These are phyloP conservation scores for Alentia gelatinosa DNA, from an alignment of 2,888 invertebrate genomes.

Conservation along the genomic window DNA sequence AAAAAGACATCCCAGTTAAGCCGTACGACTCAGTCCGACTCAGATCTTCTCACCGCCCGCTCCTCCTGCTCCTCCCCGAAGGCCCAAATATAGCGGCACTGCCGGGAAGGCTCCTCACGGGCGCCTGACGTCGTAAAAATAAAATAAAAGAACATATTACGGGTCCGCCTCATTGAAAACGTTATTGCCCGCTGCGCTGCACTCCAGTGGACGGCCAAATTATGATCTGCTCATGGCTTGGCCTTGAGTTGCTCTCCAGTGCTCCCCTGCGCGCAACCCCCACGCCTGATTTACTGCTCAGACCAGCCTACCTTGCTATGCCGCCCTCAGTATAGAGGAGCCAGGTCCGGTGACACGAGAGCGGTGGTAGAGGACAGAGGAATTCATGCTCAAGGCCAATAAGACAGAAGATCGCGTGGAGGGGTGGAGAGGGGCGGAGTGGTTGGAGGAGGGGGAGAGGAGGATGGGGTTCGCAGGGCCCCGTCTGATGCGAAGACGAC, in stretches of 20 bases:
- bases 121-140: background rate
- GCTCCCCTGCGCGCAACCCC: too few species aligned
- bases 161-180: conserved; percentile 1
- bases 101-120: background rate
- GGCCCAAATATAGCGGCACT: background rate
- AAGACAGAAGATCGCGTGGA: background rate
- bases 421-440: background rate
- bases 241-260: background rate
- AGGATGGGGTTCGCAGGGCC: background rate
- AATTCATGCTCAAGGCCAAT: background rate
- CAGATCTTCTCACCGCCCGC: background rate
- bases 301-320: background rate
- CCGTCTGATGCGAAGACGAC: background rate
- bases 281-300: background rate
- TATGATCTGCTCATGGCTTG: background rate
- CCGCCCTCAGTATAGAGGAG: too few species aligned
- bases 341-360: too few species aligned
- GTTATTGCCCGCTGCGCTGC: background rate
- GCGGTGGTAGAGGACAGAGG: background rate
- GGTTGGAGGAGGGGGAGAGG: background rate
- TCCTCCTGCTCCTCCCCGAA: background rate
- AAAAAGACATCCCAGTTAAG: background rate
- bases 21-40: background rate
- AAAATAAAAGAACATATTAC: background rate
- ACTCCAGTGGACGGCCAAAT: background rate